Evolutionary conservation across 2,888 invertebrate species (phyloP).

Genomic region (Flexamia atlantica): DNA sequence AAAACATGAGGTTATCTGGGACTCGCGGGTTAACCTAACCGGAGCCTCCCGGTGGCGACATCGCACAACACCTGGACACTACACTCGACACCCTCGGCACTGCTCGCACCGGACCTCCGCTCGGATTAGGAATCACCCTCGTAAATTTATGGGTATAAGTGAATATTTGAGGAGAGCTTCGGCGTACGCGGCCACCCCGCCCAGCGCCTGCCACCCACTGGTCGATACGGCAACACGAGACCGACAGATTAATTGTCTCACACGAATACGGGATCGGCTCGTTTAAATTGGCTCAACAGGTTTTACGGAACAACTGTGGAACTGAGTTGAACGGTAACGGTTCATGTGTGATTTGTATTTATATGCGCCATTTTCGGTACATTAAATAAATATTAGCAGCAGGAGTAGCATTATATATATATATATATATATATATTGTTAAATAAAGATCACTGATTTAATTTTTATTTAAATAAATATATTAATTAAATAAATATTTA

Average conservation of each 20-base stretch:
- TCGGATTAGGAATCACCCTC: neutral
- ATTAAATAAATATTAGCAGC: no score
- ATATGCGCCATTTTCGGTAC: no score
- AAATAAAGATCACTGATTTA: no score
- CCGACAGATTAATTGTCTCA: conserved; percentile 1
- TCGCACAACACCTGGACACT: no score
- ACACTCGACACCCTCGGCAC: neutral
- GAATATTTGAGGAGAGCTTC: conserved; percentile 11
- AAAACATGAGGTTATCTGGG: conserved; percentile 12
- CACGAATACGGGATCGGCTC: neutral
- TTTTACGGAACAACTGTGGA: neutral
- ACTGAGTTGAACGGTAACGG: neutral
- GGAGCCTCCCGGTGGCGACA: no score
- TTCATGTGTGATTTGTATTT: no score
- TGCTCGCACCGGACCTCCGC: neutral
- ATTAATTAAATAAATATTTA: no score
- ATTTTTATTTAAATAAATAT: no score
- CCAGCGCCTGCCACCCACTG: conserved; percentile 3
- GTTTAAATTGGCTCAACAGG: conserved; percentile 9
- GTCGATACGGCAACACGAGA: neutral
- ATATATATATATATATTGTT: no score
- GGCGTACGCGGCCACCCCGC: neutral
- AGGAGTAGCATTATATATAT: no score
- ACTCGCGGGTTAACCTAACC: neutral
- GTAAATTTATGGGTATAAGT: neutral